Evolutionary conservation across 2,797 vertebrate species (phyloP).

Genomic region (Hyperoplus lanceolatus): DNA sequence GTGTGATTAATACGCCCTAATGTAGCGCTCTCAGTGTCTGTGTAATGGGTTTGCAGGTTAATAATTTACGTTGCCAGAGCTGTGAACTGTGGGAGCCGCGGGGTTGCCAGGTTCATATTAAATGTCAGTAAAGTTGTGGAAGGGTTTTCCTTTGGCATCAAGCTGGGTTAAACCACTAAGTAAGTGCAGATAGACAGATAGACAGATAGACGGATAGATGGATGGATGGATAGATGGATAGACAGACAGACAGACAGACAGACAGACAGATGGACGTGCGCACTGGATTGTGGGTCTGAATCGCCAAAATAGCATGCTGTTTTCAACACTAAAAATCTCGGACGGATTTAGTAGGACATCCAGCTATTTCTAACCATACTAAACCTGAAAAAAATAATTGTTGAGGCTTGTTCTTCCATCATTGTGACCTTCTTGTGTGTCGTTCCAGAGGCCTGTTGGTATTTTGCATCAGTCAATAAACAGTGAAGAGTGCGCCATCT

Average conservation of each 20-base stretch:
- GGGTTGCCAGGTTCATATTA: constrained; percentile 44
- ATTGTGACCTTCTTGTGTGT: not conserved
- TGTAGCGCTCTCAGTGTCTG: not conserved
- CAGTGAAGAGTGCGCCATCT: constrained; percentile 40
- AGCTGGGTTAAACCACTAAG: not conserved
- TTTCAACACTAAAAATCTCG: too few species aligned
- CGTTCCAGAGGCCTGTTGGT: too few species aligned
- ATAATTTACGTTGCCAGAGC: constrained; percentile 3
- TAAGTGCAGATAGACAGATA: too few species aligned
- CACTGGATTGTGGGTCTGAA: too few species aligned
- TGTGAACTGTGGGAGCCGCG: not conserved
- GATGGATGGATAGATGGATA: too few species aligned
- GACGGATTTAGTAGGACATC: too few species aligned
- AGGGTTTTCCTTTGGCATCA: not conserved
- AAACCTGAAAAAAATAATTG: too few species aligned
- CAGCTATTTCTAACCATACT: too few species aligned
- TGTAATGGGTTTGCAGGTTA: constrained; percentile 9
- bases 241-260: too few species aligned
- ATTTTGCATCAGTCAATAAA: not conserved
- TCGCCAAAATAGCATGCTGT: too few species aligned
- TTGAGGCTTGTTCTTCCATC: not conserved
- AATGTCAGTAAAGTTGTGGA: constrained; percentile 14
- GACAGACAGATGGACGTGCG: too few species aligned
- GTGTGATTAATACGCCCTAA: not conserved
- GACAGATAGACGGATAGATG: too few species aligned